Conservation (phyloP, 2,113 vertebrate species). For the Psilopogon haemacephalus region DNA sequence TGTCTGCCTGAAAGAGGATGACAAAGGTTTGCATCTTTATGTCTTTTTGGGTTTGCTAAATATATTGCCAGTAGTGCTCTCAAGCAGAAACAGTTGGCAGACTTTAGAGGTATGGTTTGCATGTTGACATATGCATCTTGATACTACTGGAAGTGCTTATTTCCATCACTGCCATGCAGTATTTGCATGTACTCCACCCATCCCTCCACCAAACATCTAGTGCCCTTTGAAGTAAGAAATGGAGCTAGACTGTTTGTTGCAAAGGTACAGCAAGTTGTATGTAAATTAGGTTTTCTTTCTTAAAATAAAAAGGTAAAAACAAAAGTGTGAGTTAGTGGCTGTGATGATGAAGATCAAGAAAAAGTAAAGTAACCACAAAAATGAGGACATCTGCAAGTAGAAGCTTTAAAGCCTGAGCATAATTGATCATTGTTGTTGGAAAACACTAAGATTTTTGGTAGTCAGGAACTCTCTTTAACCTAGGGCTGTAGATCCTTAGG, state of each 20-base stretch:
- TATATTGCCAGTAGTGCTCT: accelerated
- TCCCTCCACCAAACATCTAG: neutral
- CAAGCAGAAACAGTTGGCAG: neutral
- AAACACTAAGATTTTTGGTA: neutral
- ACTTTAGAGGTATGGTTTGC: neutral
- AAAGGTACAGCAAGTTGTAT: neutral
- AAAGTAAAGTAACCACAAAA: neutral
- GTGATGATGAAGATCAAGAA: neutral
- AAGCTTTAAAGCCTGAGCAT: neutral
- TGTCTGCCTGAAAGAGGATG: conserved; percentile 93
- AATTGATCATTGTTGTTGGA: neutral
- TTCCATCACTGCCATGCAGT: neutral
- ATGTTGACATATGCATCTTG: accelerated
- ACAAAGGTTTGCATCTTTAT: conserved; percentile 85
- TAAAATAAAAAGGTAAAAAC: neutral
- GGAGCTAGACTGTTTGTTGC: accelerated
- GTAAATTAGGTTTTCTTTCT: neutral
- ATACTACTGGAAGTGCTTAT: neutral
- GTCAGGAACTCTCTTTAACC: neutral
- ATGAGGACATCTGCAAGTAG: neutral
- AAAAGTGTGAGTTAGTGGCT: neutral
- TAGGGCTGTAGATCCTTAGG: neutral
- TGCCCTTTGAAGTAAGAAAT: neutral
- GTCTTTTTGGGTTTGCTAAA: neutral
- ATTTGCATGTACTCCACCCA: neutral